Conservation (phyloP, 2,797 vertebrate species). For the Xiphorhynchus erythropygius region DNA sequence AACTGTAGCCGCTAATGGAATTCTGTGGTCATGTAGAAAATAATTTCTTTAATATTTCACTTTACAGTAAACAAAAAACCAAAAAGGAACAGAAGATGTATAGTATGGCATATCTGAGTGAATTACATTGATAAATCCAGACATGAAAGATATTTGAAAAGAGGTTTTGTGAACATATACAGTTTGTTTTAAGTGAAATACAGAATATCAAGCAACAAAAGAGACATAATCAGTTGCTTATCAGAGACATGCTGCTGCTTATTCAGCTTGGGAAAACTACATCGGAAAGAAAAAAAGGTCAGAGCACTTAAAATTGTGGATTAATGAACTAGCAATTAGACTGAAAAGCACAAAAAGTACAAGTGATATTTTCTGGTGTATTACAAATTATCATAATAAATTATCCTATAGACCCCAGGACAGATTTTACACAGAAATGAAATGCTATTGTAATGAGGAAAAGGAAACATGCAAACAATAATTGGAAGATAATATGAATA, state of each 20-base stretch:
- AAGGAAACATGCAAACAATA: neutral
- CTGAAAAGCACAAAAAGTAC: neutral
- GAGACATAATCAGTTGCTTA: neutral
- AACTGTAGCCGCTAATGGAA: neutral
- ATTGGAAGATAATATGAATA: neutral
- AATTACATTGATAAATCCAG: neutral
- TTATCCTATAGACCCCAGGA: neutral
- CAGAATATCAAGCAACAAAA: neutral
- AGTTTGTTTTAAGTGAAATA: neutral
- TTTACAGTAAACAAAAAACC: neutral
- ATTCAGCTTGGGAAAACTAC: conserved; percentile 8
- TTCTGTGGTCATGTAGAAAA: neutral
- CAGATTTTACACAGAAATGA: neutral
- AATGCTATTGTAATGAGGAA: neutral
- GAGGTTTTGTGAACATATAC: neutral
- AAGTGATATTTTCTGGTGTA: conserved; percentile 9
- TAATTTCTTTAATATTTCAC: neutral
- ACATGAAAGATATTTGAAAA: neutral
- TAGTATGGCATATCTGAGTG: neutral
- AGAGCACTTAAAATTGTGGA: neutral
- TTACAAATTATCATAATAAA: conserved; percentile 8
- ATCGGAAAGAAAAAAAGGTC: conserved; percentile 22
- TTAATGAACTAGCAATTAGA: neutral
- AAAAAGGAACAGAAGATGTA: neutral
- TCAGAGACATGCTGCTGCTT: neutral